Evolutionary conservation across 2,888 invertebrate genomes (phyloP).

Genomic region (Cheilosia variabilis): DNA sequence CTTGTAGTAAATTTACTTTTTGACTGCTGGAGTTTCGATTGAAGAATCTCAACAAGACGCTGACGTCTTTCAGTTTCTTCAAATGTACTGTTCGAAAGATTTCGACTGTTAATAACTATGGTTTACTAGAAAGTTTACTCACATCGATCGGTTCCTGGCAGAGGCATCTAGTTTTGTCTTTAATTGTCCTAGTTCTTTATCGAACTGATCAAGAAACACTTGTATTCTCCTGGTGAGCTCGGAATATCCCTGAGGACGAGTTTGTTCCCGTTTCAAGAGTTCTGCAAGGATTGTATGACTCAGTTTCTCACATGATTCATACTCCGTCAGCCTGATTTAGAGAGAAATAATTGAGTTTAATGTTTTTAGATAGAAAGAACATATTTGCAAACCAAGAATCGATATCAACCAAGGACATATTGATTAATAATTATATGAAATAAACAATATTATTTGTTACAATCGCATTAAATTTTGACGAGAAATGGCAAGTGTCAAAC

Average conservation of each 20-base stretch:
- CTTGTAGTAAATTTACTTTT: slow-evolving; percentile 81
- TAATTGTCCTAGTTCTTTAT: slow-evolving; percentile 86
- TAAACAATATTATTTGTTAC: slow-evolving; percentile 36
- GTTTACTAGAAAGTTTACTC: slow-evolving; percentile 75
- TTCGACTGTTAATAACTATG: neutral
- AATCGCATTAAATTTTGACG: slow-evolving; percentile 16
- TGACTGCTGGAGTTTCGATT: slow-evolving; percentile 86
- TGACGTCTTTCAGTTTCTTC: slow-evolving; percentile 87
- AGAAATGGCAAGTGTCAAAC: slow-evolving; percentile 33
- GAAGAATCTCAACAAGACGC: slow-evolving; percentile 86
- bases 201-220: slow-evolving; percentile 86
- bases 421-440: slow-evolving; percentile 47
- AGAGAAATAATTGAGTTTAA: neutral
- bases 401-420: slow-evolving; percentile 83
- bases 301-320: slow-evolving; percentile 87
- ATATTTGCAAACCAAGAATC: slow-evolving; percentile 81
- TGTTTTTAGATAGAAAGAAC: neutral
- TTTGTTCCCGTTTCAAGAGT: slow-evolving; percentile 85
- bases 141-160: slow-evolving; percentile 79
- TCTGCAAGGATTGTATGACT: slow-evolving; percentile 87
- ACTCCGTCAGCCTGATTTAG: slow-evolving; percentile 86
- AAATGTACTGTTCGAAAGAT: slow-evolving; percentile 84
- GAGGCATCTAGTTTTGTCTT: slow-evolving; percentile 85
- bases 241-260: slow-evolving; percentile 85
- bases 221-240: slow-evolving; percentile 86